These are phyloP conservation scores for Styela plicata DNA, from an alignment of 23 tunicate species.

Conservation along the genomic window DNA sequence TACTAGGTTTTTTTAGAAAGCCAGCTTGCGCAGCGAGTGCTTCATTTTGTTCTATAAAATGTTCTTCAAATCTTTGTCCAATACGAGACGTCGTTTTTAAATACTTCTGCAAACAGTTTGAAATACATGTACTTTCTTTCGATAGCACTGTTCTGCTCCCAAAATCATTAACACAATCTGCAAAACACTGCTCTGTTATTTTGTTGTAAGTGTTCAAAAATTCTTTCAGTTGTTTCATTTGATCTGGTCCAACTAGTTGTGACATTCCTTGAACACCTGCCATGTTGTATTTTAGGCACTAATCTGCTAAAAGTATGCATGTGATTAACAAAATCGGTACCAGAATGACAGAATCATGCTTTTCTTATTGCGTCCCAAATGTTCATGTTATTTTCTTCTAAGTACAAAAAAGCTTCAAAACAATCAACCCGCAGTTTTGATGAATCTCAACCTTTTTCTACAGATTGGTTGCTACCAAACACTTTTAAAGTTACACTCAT, in stretches of 20 bases:
- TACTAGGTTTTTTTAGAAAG: conserved; percentile 14
- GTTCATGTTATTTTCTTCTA: too few relatives aligned
- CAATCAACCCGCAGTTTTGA: too few relatives aligned
- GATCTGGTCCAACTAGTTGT: conserved; percentile 16
- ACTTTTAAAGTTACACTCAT: too few relatives aligned
- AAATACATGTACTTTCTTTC: conserved; percentile 60
- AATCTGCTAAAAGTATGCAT: too few relatives aligned
- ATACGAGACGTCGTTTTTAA: conserved; percentile 74
- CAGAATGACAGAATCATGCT: too few relatives aligned
- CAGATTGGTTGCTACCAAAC: too few relatives aligned
- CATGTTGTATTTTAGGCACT: too few relatives aligned
- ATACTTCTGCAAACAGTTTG: conserved; percentile 75
- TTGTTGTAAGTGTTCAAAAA: conserved; percentile 90
- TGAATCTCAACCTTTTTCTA: too few relatives aligned
- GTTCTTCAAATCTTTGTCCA: conserved; percentile 84
- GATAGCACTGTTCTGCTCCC: conserved; percentile 61
- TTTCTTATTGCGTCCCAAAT: too few relatives aligned
- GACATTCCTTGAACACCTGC: conserved; percentile 24
- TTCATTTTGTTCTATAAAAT: conserved; percentile 52
- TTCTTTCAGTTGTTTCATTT: conserved; percentile 72
- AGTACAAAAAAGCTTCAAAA: too few relatives aligned
- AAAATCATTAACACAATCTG: conserved; percentile 95
- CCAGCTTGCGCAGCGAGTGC: conserved; percentile 40
- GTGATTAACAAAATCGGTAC: too few relatives aligned
- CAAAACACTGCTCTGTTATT: conserved; percentile 83